A percentile compares a stretch with the other conserved stretches of the same genome.
Conservation (phyloP, 2,888 invertebrate species). For the Parthenolecanium corni region DNA sequence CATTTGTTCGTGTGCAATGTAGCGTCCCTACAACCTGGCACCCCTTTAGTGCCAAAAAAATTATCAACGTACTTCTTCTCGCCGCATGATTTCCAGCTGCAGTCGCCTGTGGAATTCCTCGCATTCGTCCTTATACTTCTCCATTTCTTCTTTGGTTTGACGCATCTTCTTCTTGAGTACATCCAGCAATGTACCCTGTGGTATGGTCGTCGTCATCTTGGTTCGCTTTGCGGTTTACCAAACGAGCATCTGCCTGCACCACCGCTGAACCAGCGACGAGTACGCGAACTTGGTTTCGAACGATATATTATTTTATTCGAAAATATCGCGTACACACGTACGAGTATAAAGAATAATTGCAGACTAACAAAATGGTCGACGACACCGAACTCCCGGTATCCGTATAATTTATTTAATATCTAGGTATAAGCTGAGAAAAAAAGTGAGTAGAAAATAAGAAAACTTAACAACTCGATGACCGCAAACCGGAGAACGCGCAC, state of each 20-base stretch:
- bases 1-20: too few species aligned
- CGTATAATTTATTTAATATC: too few species aligned
- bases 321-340: slow-evolving; percentile 3
- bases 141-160: slow-evolving; percentile 97
- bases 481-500: slow-evolving; percentile 24
- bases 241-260: slow-evolving; percentile 4
- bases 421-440: too few species aligned
- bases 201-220: slow-evolving; percentile 76
- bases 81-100: slow-evolving; percentile 88
- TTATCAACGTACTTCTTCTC: slow-evolving; percentile 81
- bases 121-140: slow-evolving; percentile 94
- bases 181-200: slow-evolving; percentile 87
- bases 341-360: too few species aligned
- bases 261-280: slow-evolving; percentile 10
- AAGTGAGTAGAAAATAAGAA: not conserved
- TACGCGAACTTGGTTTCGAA: not conserved
- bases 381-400: slow-evolving; percentile 13
- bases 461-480: slow-evolving; percentile 23
- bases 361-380: slow-evolving; percentile 22
- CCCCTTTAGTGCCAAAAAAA: not conserved
- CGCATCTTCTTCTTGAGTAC: slow-evolving; percentile 99
- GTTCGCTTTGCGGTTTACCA: not conserved
- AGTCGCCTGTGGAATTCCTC: slow-evolving; percentile 91
- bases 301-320: not conserved
- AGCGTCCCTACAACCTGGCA: too few species aligned